These are phyloP conservation scores for Dryobota labecula DNA, from an alignment of 2,888 invertebrate genomes.

Conservation along the genomic window DNA sequence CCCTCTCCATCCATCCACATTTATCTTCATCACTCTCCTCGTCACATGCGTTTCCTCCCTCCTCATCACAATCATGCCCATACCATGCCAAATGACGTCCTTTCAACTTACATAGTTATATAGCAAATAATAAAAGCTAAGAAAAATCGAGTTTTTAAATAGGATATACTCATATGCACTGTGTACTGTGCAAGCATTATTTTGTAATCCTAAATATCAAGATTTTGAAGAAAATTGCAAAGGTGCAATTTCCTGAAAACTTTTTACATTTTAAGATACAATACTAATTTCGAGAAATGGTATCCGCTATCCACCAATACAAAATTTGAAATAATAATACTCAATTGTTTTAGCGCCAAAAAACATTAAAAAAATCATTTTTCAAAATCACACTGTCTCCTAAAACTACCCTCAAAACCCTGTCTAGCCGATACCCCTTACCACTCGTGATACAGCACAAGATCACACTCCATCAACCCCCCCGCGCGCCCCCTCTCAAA, in stretches of 20 bases:
- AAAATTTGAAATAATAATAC: background rate
- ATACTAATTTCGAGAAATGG: no score
- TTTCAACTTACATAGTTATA: no score
- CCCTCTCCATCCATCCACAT: no score
- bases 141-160: no score
- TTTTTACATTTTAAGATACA: background rate
- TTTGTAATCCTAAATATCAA: no score
- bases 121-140: no score
- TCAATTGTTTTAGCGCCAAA: background rate
- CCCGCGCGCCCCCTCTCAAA: constrained; percentile 61
- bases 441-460: constrained; percentile 53
- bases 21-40: no score
- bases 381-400: background rate
- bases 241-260: background rate
- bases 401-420: background rate
- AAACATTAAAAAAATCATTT: background rate
- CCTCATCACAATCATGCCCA: no score
- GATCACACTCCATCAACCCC: constrained; percentile 56
- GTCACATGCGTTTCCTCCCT: no score
- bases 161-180: no score
- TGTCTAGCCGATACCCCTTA: constrained; percentile 11
- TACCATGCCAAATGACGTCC: no score
- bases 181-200: no score
- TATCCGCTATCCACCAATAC: background rate
- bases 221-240: background rate